Evolutionary conservation across 2,113 vertebrate species (phyloP).

Genomic region (Lepus europaeus): DNA sequence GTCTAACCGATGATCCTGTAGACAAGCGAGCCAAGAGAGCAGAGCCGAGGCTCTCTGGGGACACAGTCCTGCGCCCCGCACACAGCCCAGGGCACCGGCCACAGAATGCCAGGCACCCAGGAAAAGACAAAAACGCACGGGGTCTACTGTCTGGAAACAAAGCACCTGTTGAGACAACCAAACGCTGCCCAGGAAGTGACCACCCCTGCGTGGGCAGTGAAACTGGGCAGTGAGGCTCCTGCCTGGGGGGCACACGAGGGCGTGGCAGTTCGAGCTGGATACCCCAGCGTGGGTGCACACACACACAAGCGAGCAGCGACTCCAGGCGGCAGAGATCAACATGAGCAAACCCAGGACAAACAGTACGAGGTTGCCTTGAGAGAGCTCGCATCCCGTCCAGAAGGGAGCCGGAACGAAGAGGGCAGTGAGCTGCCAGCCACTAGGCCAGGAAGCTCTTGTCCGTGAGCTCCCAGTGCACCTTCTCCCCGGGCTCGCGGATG

Average conservation of each 20-base stretch:
- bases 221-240: neutral
- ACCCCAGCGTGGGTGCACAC: no score
- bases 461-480: no score
- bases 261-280: neutral
- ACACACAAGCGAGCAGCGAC: neutral
- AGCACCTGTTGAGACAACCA: neutral
- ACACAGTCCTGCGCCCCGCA: neutral
- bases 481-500: neutral
- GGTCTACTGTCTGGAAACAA: neutral
- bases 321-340: no score
- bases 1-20: neutral
- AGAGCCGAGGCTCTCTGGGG: neutral
- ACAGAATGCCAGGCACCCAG: neutral
- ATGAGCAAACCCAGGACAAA: neutral
- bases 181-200: neutral
- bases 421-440: no score
- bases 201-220: neutral
- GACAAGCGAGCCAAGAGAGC: neutral
- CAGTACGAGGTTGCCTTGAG: neutral
- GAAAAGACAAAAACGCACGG: neutral
- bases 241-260: neutral
- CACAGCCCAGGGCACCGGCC: no score
- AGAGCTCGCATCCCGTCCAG: neutral
- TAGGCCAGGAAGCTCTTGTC: neutral
- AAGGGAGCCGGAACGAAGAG: accelerated